Evolutionary conservation across 2,888 invertebrate species (phyloP), one percentile per base, ranked within the genome.

Genomic region (Pheosia tremula): DNA sequence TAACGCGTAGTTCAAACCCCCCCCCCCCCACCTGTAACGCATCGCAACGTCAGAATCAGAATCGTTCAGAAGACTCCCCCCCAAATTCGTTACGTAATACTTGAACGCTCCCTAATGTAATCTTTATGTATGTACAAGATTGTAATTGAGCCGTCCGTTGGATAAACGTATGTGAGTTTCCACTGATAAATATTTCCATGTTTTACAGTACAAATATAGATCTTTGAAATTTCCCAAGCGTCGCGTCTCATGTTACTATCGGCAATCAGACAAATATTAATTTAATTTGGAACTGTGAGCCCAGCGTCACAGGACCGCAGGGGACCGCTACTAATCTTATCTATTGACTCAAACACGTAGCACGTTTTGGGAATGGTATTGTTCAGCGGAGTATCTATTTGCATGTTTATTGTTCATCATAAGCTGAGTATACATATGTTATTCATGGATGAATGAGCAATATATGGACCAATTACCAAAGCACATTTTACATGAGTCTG

Each of bases 211-310:
- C n/a, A 11, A 47, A 47, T 11, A 47, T n/a, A n/a, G 45, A 47
- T 4, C 45, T 5, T 11, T 47, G 45, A 47, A 47, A 47, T 47
- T 47, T 47, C 45, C 45, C 45, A 47, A 47, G 45, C 45, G 45
- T 47, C 10, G 11, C 5, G 45, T 47, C 45, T 47, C 11, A 47
- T 11, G 43, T 9, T 50, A 50, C 7, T 50, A 24, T 50, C 24
- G 50, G 24, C 50, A 24, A 50, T 50, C 62, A 60, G 62, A 62
- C 66, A 66, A 62, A 66, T 62, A 66, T 62, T 66, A 66, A 66
- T 66, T 66, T 60, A 45, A 66, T 66, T 62, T 52, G 59, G 55
- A 59, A 54, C 66, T 59, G 62, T 61, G 66, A 66, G n/a, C n/a
- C n/a, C n/a, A n/a, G n/a, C n/a, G n/a, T 62, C 60, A 60, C 37